phyloP scores from a whole-genome alignment of 2,113 vertebrate species.

The Carassius carassius region DNA sequence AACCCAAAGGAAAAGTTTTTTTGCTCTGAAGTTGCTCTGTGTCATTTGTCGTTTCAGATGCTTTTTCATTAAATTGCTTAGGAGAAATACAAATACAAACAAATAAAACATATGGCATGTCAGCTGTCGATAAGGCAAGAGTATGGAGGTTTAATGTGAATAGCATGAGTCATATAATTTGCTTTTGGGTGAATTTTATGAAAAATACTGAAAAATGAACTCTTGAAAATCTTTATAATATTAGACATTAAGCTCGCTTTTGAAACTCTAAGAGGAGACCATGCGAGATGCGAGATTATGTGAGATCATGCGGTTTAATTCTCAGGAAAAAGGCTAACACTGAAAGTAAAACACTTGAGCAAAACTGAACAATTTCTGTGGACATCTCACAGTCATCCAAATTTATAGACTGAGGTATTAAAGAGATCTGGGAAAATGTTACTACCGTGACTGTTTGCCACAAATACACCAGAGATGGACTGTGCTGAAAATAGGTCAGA shows the following conservation, averaged over 20 bases:
- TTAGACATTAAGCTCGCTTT: not conserved
- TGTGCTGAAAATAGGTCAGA: conserved; percentile 40
- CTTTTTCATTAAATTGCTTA: not conserved
- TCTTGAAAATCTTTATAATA: not conserved
- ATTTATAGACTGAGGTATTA: no score
- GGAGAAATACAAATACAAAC: not conserved
- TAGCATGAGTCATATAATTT: not conserved
- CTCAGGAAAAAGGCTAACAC: not conserved
- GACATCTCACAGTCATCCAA: no score
- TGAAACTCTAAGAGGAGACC: not conserved
- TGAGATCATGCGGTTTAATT: not conserved
- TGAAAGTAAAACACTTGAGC: no score
- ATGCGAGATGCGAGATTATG: no score
- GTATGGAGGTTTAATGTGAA: no score
- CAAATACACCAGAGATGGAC: conserved; percentile 14
- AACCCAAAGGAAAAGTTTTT: not conserved
- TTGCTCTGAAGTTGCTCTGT: not conserved
- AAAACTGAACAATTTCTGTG: not conserved
- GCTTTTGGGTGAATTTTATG: not conserved
- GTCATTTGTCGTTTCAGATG: not conserved
- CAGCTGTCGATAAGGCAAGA: no score
- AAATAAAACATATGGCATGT: no score
- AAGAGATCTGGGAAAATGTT: not conserved
- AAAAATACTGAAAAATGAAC: not conserved
- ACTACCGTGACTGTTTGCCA: no score